Evolutionary conservation across 2,888 invertebrate species (phyloP), one percentile per base, ranked within the genome.

Genomic region (Falcaria lacertinaria): DNA sequence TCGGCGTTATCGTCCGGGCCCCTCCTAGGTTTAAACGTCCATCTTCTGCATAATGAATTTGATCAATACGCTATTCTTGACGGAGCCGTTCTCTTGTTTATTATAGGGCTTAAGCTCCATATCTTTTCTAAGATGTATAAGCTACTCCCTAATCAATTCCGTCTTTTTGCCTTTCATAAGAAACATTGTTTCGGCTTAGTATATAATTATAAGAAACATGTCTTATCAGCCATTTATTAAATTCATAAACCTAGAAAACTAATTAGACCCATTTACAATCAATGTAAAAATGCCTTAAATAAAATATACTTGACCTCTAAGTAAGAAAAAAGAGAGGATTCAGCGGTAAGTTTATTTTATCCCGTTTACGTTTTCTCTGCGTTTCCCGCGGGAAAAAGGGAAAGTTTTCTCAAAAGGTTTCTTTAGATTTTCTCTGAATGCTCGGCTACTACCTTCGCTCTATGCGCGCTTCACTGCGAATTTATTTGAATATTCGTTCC

Each of bases 41-140:
- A 57, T 62, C 57, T 58, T 58, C 67, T 69, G 69, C 71, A 73
- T 77, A 69, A 73, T 71, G 71, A 76, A 79, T 77, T 62, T 70
- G 64, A 67, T 71, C 68, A 64, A 70, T 70, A 67, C 54, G 52
- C 54, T 54, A 54, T 60, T 63, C 60, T 52, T 57, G 57, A 56
- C 44, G 55, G 47, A 52, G 49, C 52, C 47, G 41, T 43, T 37
- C 53, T 41, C 50, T 64, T 67, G 69, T 69, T 74, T 68, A 69
- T 67, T 67, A 57, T 54, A 45, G 44, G 50, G 62, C 54, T 61
- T 57, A 47, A 46, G 42, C 44, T 39, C 34, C 4, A 8, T 54
- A 54, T 57, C 57, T 57, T 25, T 41, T 22, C 33, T 39, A 37
- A 44, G 52, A 59, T 60, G 11, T 28, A 11, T 55, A 50, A 22